Evolutionary conservation across 64 coral and sea anemone genomes (phyloP).

Genomic region (Actinia equina): DNA sequence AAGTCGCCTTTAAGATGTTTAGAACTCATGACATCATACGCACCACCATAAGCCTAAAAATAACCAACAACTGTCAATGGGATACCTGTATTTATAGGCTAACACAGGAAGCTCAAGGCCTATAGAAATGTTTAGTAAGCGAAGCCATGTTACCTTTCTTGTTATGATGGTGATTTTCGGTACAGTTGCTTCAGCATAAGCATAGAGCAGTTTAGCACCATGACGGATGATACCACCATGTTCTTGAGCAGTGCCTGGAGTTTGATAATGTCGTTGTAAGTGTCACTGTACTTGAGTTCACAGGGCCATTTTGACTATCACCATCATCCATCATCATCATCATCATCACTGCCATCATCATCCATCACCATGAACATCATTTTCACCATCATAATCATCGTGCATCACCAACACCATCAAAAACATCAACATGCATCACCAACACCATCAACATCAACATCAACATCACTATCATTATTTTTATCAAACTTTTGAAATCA

Average conservation of each 20-base stretch:
- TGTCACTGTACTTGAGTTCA: too few species aligned
- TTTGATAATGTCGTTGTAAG: too few species aligned
- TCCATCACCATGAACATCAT: too few species aligned
- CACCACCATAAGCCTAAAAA: slow-evolving; percentile 93
- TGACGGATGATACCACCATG: slow-evolving; percentile 96
- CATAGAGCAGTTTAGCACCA: slow-evolving; percentile 93
- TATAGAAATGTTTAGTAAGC: background rate
- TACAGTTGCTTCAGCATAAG: slow-evolving; percentile 96
- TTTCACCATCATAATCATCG: too few species aligned
- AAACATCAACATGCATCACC: too few species aligned
- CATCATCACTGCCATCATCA: too few species aligned
- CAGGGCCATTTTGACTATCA: too few species aligned
- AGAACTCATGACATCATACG: slow-evolving; percentile 99
- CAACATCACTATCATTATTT: too few species aligned
- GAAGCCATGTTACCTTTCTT: slow-evolving; percentile 70
- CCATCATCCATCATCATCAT: background rate
- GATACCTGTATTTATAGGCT: background rate
- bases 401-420: too few species aligned
- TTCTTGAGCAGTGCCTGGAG: slow-evolving; percentile 82
- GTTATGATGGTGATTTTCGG: slow-evolving; percentile 97
- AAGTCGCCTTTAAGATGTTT: slow-evolving; percentile 97
- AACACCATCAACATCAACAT: too few species aligned
- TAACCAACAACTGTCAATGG: background rate
- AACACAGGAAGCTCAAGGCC: background rate
- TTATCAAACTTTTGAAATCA: too few species aligned